Evolutionary conservation across 2,113 vertebrate genomes (phyloP).

Genomic region (Laticauda laticaudata): DNA sequence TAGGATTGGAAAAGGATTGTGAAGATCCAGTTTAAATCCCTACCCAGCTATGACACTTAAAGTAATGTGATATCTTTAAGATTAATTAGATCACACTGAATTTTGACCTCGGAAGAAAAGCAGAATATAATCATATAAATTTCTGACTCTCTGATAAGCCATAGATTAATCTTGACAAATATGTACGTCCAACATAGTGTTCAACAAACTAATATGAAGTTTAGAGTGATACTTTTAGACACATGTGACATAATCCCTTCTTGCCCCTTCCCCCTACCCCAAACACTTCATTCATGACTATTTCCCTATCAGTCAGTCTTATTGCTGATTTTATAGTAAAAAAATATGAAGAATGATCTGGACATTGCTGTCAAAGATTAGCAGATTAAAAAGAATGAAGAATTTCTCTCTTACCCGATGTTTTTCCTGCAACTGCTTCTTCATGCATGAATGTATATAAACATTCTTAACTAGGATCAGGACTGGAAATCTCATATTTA

Average conservation of each 20-base stretch:
- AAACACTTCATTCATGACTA: background rate
- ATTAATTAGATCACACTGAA: background rate
- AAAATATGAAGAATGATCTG: background rate
- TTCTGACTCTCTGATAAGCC: background rate
- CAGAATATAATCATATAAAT: background rate
- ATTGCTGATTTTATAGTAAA: background rate
- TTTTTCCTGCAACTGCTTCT: background rate
- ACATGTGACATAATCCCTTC: background rate
- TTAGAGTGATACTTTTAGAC: background rate
- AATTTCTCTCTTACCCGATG: too few relatives aligned
- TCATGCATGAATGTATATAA: background rate
- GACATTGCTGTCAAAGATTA: background rate
- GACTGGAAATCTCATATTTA: background rate
- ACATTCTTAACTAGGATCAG: background rate
- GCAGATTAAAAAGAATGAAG: background rate
- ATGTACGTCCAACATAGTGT: background rate
- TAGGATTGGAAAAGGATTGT: background rate
- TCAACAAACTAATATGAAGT: background rate
- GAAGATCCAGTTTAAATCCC: background rate
- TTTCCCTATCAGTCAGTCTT: background rate
- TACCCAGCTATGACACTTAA: background rate
- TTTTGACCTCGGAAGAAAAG: background rate
- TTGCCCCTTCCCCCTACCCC: background rate
- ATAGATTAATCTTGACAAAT: background rate
- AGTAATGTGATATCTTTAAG: background rate